Percentiles rank a stretch among this genome's conserved stretches.
Evolutionary conservation across 2,113 vertebrate genomes (phyloP).

Genomic region (Otolemur garnettii): DNA sequence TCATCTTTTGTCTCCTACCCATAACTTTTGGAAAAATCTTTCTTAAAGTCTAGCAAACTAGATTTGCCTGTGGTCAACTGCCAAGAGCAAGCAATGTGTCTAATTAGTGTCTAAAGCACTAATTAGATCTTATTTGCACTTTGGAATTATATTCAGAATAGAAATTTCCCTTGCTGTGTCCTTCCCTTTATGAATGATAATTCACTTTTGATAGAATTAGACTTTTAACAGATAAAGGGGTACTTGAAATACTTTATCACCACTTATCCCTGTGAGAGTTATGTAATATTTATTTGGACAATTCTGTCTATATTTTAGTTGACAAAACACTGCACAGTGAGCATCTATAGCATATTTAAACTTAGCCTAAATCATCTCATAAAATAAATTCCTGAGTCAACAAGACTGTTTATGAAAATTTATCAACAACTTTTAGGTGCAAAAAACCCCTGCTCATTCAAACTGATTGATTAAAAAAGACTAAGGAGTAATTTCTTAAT

Average conservation of each 20-base stretch:
- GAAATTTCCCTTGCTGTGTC: background rate
- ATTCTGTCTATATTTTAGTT: background rate
- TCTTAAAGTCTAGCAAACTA: background rate
- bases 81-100: background rate
- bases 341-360: conserved; percentile 15
- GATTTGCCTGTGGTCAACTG: background rate
- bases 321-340: conserved; percentile 9
- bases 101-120: background rate
- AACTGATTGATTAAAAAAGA: background rate
- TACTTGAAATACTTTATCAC: conserved; percentile 16
- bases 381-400: conserved; percentile 33
- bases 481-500: background rate
- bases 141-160: conserved; percentile 28
- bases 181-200: conserved; percentile 3
- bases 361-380: background rate
- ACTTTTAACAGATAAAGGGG: background rate
- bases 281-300: conserved; percentile 21
- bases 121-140: background rate
- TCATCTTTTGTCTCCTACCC: background rate
- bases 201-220: background rate
- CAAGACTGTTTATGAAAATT: background rate
- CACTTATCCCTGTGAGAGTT: background rate
- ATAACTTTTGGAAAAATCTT: background rate
- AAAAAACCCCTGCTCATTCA: background rate
- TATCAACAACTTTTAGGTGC: background rate